phyloP scores from a whole-genome alignment of 2,113 vertebrate genomes.

The Pipra filicauda region DNA sequence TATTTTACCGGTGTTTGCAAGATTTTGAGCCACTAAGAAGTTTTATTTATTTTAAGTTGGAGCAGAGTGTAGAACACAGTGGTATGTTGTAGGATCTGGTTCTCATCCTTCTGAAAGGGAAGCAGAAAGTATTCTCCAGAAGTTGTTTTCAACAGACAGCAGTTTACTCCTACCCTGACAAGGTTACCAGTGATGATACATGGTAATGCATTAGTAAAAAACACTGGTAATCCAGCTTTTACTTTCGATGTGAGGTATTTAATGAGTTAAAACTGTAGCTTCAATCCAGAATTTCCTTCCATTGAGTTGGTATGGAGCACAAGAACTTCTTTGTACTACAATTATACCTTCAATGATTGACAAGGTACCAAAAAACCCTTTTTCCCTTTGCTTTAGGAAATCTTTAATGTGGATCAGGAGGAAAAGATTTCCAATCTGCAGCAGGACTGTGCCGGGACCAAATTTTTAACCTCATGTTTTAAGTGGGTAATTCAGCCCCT shows the following conservation, averaged over 20 bases:
- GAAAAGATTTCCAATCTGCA: background rate
- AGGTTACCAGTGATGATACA: background rate
- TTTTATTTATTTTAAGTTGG: background rate
- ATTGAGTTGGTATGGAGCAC: background rate
- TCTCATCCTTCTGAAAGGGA: background rate
- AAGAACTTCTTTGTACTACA: background rate
- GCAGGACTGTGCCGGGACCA: background rate
- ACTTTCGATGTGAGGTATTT: background rate
- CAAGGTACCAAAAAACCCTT: accelerated
- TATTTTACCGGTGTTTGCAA: background rate
- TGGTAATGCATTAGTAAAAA: background rate
- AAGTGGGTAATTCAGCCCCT: background rate
- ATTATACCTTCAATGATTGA: background rate
- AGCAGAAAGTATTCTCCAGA: background rate
- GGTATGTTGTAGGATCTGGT: background rate
- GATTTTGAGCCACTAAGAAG: background rate
- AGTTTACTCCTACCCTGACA: background rate
- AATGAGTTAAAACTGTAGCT: background rate
- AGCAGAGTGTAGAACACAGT: background rate
- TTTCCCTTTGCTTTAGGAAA: background rate
- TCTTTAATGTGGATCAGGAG: background rate
- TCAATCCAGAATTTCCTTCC: background rate
- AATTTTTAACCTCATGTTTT: background rate
- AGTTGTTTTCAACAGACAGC: background rate
- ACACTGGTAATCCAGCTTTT: background rate